Percentiles rank a stretch among this genome's conserved stretches.
Conservation (phyloP, 2,888 invertebrate genomes). For the Epistrophe grossulariae region DNA sequence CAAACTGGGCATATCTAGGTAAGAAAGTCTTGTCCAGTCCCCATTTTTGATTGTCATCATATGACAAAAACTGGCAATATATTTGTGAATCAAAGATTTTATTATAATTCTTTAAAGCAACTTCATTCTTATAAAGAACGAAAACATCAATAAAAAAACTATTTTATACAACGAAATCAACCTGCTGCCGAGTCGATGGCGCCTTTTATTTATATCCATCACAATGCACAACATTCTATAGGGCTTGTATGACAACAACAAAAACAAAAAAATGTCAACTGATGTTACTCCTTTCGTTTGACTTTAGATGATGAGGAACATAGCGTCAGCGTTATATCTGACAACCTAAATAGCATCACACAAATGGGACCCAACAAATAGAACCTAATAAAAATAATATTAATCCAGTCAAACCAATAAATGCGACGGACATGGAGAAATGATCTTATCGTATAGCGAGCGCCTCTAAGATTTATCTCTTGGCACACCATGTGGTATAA, state of each 20-base stretch:
- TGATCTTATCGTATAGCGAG: conserved; percentile 62
- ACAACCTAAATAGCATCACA: conserved; percentile 53
- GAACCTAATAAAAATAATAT: conserved; percentile 61
- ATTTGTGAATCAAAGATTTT: too few relatives aligned
- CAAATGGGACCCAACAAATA: conserved; percentile 66
- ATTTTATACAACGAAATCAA: background rate
- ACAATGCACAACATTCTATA: conserved; percentile 23
- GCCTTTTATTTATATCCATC: conserved; percentile 44
- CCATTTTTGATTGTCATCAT: too few relatives aligned
- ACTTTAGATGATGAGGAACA: background rate
- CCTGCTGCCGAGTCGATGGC: conserved; percentile 23
- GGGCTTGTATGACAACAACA: background rate
- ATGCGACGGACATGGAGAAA: conserved; percentile 32
- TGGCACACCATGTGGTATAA: conserved; percentile 69
- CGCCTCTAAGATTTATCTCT: conserved; percentile 68
- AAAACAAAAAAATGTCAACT: conserved; percentile 43
- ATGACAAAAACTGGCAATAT: too few relatives aligned
- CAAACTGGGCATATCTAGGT: too few relatives aligned
- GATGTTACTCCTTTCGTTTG: conserved; percentile 51
- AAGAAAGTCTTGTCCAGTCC: too few relatives aligned
- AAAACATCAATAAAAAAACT: too few relatives aligned
- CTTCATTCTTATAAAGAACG: too few relatives aligned
- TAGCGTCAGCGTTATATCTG: conserved; percentile 5
- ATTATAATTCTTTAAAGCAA: too few relatives aligned
- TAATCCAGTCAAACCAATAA: conserved; percentile 63